Conservation (phyloP, 2,888 invertebrate genomes). For the Chymomyza caudatula region DNA sequence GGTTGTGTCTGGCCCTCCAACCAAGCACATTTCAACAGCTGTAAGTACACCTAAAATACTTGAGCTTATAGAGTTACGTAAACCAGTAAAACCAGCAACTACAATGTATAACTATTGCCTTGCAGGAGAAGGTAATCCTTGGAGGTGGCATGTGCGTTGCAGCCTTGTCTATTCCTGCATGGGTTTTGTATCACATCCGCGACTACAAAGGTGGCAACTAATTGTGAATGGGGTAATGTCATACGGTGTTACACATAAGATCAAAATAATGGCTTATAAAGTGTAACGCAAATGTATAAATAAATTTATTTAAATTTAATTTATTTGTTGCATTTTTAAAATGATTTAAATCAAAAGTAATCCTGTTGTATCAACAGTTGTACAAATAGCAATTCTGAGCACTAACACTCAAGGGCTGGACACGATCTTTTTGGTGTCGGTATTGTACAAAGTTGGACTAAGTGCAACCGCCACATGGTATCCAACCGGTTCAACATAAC, state of each 20-base stretch:
- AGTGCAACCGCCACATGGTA: no score
- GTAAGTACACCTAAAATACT: constrained; percentile 62
- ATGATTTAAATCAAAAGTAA: neutral
- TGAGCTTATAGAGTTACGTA: constrained; percentile 60
- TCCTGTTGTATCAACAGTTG: no score
- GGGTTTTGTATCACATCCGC: constrained; percentile 75
- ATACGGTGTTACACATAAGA: neutral
- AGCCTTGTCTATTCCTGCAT: constrained; percentile 68
- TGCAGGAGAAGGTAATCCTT: constrained; percentile 74
- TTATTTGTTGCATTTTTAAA: neutral
- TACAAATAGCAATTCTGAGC: no score
- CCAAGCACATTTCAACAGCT: constrained; percentile 69
- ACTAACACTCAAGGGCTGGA: no score
- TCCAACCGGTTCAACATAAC: no score
- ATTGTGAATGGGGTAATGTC: constrained; percentile 11
- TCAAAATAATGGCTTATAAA: neutral
- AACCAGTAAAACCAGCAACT: constrained; percentile 37
- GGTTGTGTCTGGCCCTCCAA: constrained; percentile 75
- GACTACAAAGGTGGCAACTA: constrained; percentile 73
- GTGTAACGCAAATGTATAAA: neutral
- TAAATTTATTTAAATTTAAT: constrained; percentile 1
- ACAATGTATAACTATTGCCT: constrained; percentile 24
- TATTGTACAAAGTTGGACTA: no score
- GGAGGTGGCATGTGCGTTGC: constrained; percentile 74
- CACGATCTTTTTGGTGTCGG: no score